Evolutionary conservation across 1,140 invertebrate species (phyloP), one percentile per base, ranked within the genome.

Genomic region (Pissodes strobi): DNA sequence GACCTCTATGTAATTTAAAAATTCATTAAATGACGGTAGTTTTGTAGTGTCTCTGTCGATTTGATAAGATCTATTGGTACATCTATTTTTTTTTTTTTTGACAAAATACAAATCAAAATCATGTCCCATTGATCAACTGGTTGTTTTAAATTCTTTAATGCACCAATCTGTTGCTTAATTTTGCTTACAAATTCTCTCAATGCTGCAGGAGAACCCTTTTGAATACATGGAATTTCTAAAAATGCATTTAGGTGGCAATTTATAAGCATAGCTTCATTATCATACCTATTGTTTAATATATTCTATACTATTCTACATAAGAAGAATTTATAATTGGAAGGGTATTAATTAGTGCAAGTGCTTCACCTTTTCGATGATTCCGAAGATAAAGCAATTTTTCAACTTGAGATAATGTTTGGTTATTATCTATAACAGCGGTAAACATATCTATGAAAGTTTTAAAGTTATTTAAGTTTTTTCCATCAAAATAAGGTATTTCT

Each of bases 111-210:
- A 23, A 58, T 23, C 22, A n/a, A n/a, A n/a, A n/a, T n/a, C n/a
- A n/a, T n/a, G n/a, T n/a, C n/a, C n/a, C n/a, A n/a, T n/a, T n/a
- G 25, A 27, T 17, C 25, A 8, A 57, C 38, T 41, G 53, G 53
- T 15, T 38, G n/a, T 5, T 43, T 57, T 5, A 57, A 21, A 9
- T n/a, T 38, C 18, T 57, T 15, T 45, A 57, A 38, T 5, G 53
- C 41, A 22, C 39, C 22, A 17, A 46, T n/a, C 6, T 58, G 12
- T 25, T 58, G 56, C 22, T 46, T 58, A 4, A 58, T 17, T 25
- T n/a, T 58, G 10, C 37, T 46, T 22, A 58, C 39, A 21, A 57
- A 57, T 41, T 57, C 53, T 41, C 53, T 4, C 19, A 57, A 19
- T 17, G 18, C 12, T 5, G 5, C 9, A 22, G 3, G n/a, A 15